Percentiles rank a stretch among this genome's conserved stretches.
Evolutionary conservation across 2,797 vertebrate genomes (phyloP).

Genomic region (Muraenolepis orangiensis): DNA sequence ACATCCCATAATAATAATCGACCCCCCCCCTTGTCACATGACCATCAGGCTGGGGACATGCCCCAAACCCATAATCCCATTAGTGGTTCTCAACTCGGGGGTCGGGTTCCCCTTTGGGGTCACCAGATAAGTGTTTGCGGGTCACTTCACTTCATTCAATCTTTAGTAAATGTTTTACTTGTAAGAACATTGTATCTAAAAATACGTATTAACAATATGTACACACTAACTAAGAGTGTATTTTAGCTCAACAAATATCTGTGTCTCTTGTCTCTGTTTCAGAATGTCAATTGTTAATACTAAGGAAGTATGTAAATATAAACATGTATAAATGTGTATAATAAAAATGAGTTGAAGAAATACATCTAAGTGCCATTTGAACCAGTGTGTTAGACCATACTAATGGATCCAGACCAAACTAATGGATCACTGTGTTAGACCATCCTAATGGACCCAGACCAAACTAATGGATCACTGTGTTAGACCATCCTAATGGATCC

Average conservation of each 20-base stretch:
- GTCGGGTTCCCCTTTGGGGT: neutral
- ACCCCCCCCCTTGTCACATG: constrained; percentile 60
- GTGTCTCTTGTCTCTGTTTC: neutral
- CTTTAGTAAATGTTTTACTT: neutral
- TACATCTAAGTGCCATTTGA: too few species aligned
- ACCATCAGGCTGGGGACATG: constrained; percentile 28
- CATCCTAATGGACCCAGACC: too few species aligned
- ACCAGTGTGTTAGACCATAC: too few species aligned
- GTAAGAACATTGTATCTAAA: neutral
- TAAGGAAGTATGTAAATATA: too few species aligned
- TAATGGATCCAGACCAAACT: too few species aligned
- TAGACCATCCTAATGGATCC: too few species aligned
- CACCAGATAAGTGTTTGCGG: neutral
- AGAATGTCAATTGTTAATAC: too few species aligned
- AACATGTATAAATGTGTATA: neutral
- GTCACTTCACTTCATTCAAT: neutral
- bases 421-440: too few species aligned
- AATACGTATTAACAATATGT: neutral
- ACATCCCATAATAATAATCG: constrained; percentile 43
- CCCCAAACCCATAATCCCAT: constrained; percentile 66
- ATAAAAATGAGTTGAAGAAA: neutral
- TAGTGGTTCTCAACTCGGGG: constrained; percentile 57
- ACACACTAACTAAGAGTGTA: neutral
- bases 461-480: neutral
- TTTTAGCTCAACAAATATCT: neutral